phyloP scores from a whole-genome alignment of 2,888 invertebrate species.

The Lochmaea capreae region DNA sequence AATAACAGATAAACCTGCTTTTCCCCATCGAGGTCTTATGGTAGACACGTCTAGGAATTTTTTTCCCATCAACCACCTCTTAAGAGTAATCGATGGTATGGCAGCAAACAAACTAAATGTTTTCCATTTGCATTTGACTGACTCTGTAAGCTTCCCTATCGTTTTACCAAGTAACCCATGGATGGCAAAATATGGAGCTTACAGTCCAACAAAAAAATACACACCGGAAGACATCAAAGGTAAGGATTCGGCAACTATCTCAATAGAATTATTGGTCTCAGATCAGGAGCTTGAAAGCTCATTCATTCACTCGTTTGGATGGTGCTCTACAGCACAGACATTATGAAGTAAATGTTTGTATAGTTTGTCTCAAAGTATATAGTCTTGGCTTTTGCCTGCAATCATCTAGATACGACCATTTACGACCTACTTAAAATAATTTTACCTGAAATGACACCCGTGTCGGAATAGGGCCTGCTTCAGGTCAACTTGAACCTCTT shows the following conservation, averaged over 20 bases:
- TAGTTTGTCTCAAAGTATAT: too few species aligned
- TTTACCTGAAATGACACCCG: too few species aligned
- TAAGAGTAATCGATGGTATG: slow-evolving; percentile 86
- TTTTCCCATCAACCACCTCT: slow-evolving; percentile 76
- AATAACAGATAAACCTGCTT: slow-evolving; percentile 81
- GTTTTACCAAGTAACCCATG: slow-evolving; percentile 78
- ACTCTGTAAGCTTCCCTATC: slow-evolving; percentile 91
- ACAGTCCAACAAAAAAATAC: slow-evolving; percentile 77
- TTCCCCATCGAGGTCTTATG: slow-evolving; percentile 84
- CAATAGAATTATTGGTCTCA: too few species aligned
- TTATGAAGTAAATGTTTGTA: too few species aligned
- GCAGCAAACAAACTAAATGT: slow-evolving; percentile 87
- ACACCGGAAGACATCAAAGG: slow-evolving; percentile 74
- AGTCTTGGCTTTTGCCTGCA: too few species aligned
- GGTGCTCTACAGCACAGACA: too few species aligned
- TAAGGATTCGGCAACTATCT: not conserved
- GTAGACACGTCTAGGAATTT: slow-evolving; percentile 92
- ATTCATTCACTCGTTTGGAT: too few species aligned
- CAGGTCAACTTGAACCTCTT: too few species aligned
- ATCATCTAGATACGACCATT: too few species aligned
- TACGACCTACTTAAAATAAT: too few species aligned
- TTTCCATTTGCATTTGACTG: slow-evolving; percentile 89
- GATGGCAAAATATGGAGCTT: slow-evolving; percentile 84
- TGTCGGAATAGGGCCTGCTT: too few species aligned
- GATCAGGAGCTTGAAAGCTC: too few species aligned